Evolutionary conservation across 2,113 vertebrate species (phyloP), one percentile per base, ranked within the genome.

Genomic region (Capra hircus): DNA sequence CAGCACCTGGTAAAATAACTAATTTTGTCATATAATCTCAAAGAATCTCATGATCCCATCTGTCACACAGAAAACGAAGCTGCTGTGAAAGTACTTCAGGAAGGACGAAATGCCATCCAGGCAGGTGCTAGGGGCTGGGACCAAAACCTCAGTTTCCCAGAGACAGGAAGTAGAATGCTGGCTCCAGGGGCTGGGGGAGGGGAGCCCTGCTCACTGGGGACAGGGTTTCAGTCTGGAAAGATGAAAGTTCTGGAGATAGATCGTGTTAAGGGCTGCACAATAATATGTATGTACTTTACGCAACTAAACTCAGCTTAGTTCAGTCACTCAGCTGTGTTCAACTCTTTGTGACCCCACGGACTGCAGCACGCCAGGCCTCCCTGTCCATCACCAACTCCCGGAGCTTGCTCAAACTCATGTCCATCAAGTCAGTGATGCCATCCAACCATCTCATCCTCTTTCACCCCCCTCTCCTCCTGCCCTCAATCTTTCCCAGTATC

Each of bases 111-210:
- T 1, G 33, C 12, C 30, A 27, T 13, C 48, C 6, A 13, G 25
- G 9, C 36, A 19, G n/a, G n/a, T 0, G 0, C 17, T 7, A 17
- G n/a, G 3, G 5, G 50, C 60, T 23, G 50, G 7, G 15, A 16
- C 2, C 74, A 4, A 7, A 15, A 59, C 7, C 0, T 19, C n/a
- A 6, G 62, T 25, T 60, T 30, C 28, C 3, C 0, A 48, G 48
- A 78, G 28, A 74, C 21, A 13, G 64, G 43, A 33, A 67, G n/a
- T 2, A 21, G 33, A 12, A 19, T 0, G 16, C 40, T 6, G 10
- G 50, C 30, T 25, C 33, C 15, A 6, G 16, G 52, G 14, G 17
- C 52, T 9, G 15, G 6, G 0, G 81, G 33, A 6, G 30, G 10
- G 33, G 28, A 3, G 28, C 5, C 10, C 23, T 7, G 77, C 2